Evolutionary conservation across 2,113 vertebrate species (phyloP), one percentile per base, ranked within the genome.

Genomic region (Gopherus flavomarginatus): DNA sequence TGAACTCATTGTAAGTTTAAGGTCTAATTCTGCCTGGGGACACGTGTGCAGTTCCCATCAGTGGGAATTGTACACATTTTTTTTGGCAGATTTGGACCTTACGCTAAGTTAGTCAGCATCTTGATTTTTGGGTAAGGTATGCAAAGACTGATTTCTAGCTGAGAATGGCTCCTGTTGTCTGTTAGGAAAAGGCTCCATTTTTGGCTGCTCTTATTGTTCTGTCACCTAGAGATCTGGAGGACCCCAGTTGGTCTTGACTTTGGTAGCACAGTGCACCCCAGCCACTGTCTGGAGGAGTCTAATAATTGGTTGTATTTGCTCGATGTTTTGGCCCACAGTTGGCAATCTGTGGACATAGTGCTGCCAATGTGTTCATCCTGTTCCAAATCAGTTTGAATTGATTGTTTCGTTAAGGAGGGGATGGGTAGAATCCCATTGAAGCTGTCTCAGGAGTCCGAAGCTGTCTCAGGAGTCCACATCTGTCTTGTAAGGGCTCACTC

Each of bases 141-240:
- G 1, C 0, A 47, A 82, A 69, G 17, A 69, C 17, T 57, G 27
- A 6, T 47, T 92, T 92, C 72, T 81, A 86, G 47, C 44, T n/a
- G 44, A 88, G n/a, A 38, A 4, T 11, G 7, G 1, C 1, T 8
- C 1, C 19, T 1, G 49, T 5, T 89, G 21, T 13, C 6, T 16
- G 0, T 93, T 87, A 83, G 49, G 27, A 4, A 80, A 27, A 72
- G 5, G 42, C 42, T 44, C 5, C 91, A 88, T 93, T 27, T 94
- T 96, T 86, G 87, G 14, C 8, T 89, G 11, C 8, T 89, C 17
- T 38, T 72, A 19, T 38, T 72, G 35, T 38, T 69, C 35, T n/a
- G 35, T 72, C 29, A 6, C 16, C 62, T n/a, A 26, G 3, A 22
- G 38, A 77, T 44, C 42, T 12, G 11, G 44, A 77, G 21, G 8